Evolutionary conservation across 2,888 invertebrate species (phyloP), one percentile per base, ranked within the genome.

Genomic region (Melanotus villosus): DNA sequence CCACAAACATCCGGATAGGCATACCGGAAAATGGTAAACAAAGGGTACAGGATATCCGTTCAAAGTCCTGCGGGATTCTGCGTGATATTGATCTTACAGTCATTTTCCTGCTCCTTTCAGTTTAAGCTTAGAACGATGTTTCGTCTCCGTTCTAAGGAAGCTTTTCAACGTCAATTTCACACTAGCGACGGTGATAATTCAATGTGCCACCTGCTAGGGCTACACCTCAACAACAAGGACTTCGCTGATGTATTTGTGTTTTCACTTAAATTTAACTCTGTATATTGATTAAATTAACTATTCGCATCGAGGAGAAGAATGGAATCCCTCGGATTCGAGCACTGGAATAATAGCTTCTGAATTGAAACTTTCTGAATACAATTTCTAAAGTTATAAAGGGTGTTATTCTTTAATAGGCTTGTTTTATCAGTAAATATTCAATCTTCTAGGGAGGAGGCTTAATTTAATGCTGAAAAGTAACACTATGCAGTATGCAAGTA

Each of bases 11-110:
- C 56, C 52, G 30, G 14, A 47, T 34, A 60, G 23, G 41, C 36
- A 38, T 63, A 26, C 41, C 18, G 38, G 65, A 57, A 47, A 43
- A 57, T 38, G 57, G 45, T 65, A 57, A 57, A 65, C 65, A 65
- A 58, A 65, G 62, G 65, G 41, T 57, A 36, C 57, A 62, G 65
- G 65, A 65, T 58, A 65, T 65, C 65, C 65, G 57, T 26, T 47
- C 23, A 26, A 56, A 45, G 30, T 56, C 64, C 64, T 56, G 45
- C 16, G 65, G 65, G 41, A 47, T 50, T 4, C 26, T 3, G 57
- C 57, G 45, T 57, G 32, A 56, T 65, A 65, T 65, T 57, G 65
- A 65, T 65, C 65, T 65, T 57, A 30, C 65, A 45, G 43, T 45
- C 21, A 45, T 45, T 41, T 16, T 45, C 56, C 41, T 65, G 19